Evolutionary conservation across 2,888 invertebrate genomes (phyloP).

Genomic region (Drosophila cognata): DNA sequence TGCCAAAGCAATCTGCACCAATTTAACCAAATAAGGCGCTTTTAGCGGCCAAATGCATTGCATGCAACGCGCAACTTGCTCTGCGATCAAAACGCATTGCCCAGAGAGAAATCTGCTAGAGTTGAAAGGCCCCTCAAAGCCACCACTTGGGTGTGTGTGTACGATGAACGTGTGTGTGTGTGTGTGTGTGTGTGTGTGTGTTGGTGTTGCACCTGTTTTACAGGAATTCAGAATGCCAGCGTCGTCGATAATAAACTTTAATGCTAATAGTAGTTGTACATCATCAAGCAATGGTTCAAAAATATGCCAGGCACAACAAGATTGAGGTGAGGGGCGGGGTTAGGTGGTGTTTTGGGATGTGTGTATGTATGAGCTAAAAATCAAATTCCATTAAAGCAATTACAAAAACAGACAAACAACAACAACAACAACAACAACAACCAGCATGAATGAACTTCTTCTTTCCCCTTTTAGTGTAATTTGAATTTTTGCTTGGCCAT

Average conservation of each 20-base stretch:
- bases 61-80: constrained; percentile 68
- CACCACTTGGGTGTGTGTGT: constrained; percentile 18
- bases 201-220: constrained; percentile 78
- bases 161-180: constrained; percentile 2
- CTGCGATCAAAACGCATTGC: constrained; percentile 38
- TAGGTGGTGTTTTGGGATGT: not conserved
- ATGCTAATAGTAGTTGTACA: constrained; percentile 82
- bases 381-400: constrained; percentile 82
- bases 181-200: not conserved
- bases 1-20: constrained; percentile 78
- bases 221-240: constrained; percentile 78
- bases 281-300: constrained; percentile 76
- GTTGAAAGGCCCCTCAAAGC: constrained; percentile 68
- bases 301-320: constrained; percentile 29
- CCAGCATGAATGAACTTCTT: constrained; percentile 12
- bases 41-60: constrained; percentile 80
- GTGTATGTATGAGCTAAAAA: constrained; percentile 48
- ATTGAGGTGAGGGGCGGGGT: not conserved
- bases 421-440: not conserved
- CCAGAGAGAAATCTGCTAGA: constrained; percentile 64
- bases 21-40: constrained; percentile 83
- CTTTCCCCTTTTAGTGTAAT: constrained; percentile 47
- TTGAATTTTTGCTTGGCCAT: constrained; percentile 70
- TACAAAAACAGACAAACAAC: constrained; percentile 34
- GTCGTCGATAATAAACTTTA: constrained; percentile 82